Evolutionary conservation across 2,888 invertebrate genomes (phyloP), one percentile per base, ranked within the genome.

Genomic region (Trypoxylon attenuatum): DNA sequence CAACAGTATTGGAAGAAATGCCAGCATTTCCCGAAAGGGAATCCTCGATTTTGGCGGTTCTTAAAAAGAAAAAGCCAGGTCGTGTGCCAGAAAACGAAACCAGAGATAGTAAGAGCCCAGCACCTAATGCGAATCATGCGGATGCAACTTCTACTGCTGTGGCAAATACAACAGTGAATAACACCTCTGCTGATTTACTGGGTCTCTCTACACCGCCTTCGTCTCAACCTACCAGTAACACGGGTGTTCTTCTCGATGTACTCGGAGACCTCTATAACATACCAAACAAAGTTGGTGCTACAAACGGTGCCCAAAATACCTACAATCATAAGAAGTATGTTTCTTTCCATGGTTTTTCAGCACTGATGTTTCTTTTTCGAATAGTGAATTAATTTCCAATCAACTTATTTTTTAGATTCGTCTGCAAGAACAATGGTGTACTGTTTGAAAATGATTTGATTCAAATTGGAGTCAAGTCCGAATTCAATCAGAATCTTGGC

Each of bases 1-100:
- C 98, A 19, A 99, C 98, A 51, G 98, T 99, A 50, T 89, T 99
- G 76, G 99, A 99, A 90, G 99, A 99, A 90, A 99, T 99, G 99
- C 99, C 99, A 69, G 98, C 99, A 51, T 99, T 99, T 89, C 98
- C 99, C 2, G 99, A 99, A 88, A 91, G 99, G 75, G 98, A 98
- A 88, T 98, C 98, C 65, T 98, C 98, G 10, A 98, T 99, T 81
- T 89, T 99, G 76, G 97, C 98, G 52, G 98, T 99, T 72, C 89
- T 99, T 81, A 99, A 99, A 89, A 99, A 99, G 90, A 98, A 98
- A 89, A 98, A 98, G 84, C 98, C 98, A 0, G 97, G 96, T 0
- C 92, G 97, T 67, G 94, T 97, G 71, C 96, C 96, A 53, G 97
- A 97, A 87, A 94, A 94, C 82, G 93, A 93, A 85, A 92, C 94